phyloP scores from a whole-genome alignment of 2,113 vertebrate species.

The Melozone crissalis region DNA sequence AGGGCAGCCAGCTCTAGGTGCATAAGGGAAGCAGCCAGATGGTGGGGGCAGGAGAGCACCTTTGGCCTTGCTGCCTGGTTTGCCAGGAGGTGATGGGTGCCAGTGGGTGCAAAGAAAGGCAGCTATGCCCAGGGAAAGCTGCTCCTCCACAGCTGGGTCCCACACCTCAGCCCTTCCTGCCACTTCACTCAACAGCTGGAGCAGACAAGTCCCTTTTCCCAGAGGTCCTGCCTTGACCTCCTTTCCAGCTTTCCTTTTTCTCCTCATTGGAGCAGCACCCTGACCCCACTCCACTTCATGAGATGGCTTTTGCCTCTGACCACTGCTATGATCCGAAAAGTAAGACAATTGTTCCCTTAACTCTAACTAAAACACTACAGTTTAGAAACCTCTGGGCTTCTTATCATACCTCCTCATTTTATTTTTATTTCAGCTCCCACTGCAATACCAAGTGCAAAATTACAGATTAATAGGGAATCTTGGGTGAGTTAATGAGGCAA shows the following conservation, averaged over 20 bases:
- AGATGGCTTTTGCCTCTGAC: neutral
- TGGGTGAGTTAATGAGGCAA: neutral
- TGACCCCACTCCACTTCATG: neutral
- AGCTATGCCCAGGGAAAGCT: rapidly evolving
- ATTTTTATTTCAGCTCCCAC: neutral
- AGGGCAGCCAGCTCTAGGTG: rapidly evolving
- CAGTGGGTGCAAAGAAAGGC: neutral
- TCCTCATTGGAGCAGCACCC: neutral
- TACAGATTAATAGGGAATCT: neutral
- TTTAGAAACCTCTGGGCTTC: neutral
- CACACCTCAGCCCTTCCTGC: neutral
- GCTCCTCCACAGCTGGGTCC: neutral
- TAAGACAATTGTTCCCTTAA: neutral
- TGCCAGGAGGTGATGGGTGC: neutral
- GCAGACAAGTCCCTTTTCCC: neutral
- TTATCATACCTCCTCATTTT: neutral
- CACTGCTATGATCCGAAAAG: neutral
- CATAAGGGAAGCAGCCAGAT: neutral
- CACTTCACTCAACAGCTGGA: neutral
- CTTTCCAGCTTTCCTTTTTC: neutral
- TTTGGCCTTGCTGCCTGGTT: neutral
- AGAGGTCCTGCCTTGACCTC: neutral
- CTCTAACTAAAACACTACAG: neutral
- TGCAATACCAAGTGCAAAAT: neutral
- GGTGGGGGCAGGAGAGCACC: neutral